phyloP scores from a whole-genome alignment of 92 coral and sea anemone species.

The Epizoanthus illoricatus region DNA sequence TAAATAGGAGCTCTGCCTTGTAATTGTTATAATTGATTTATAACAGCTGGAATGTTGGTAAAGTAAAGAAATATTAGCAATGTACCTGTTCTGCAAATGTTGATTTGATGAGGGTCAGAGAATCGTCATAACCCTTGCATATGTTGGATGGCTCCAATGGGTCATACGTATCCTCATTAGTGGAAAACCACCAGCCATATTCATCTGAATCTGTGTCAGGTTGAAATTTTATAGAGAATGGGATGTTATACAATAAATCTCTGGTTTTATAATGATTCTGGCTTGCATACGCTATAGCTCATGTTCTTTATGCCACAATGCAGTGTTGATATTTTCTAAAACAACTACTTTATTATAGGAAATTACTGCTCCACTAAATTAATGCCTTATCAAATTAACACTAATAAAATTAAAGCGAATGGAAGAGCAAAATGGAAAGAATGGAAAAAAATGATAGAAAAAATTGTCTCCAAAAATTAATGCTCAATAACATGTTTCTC shows the following conservation, averaged over 20 bases:
- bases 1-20: not conserved
- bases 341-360: too few relatives aligned
- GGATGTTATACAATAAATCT: not conserved
- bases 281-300: too few relatives aligned
- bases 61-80: not conserved
- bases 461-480: too few relatives aligned
- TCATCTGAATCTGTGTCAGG: constrained; percentile 49
- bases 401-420: too few relatives aligned
- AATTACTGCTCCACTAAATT: too few relatives aligned
- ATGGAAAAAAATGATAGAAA: too few relatives aligned
- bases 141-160: constrained; percentile 76
- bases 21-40: not conserved
- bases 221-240: not conserved
- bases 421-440: too few relatives aligned
- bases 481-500: too few relatives aligned
- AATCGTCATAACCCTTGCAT: constrained; percentile 86
- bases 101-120: constrained; percentile 67
- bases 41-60: not conserved
- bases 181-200: constrained; percentile 99
- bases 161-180: constrained; percentile 79
- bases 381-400: too few relatives aligned
- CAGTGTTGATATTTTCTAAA: too few relatives aligned
- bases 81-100: constrained; percentile 81
- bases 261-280: too few relatives aligned
- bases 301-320: too few relatives aligned